These are phyloP conservation scores for Andricus grossulariae DNA, from an alignment of 1,140 invertebrate species.

Conservation along the genomic window DNA sequence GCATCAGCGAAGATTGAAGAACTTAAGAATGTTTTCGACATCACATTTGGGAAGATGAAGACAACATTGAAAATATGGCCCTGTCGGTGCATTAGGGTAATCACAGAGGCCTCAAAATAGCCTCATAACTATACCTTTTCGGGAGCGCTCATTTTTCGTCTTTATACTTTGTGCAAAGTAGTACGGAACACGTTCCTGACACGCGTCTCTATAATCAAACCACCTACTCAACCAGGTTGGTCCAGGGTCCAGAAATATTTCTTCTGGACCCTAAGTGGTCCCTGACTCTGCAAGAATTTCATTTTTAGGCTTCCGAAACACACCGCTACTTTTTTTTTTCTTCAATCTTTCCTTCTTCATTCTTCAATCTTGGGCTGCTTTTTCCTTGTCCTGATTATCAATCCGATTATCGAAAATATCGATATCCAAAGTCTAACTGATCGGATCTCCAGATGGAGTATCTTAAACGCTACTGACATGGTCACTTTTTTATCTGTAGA, in stretches of 20 bases:
- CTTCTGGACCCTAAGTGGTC: conserved; percentile 55
- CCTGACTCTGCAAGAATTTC: conserved; percentile 69
- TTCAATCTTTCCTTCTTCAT: conserved; percentile 35
- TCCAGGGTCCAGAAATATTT: conserved; percentile 42
- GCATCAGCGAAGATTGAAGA: neutral
- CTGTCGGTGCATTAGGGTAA: conserved; percentile 70
- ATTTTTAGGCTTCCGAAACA: conserved; percentile 58
- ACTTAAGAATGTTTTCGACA: neutral
- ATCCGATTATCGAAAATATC: conserved; percentile 47
- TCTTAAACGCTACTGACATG: neutral
- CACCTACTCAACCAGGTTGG: conserved; percentile 37
- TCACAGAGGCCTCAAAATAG: conserved; percentile 60
- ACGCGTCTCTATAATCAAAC: conserved; percentile 60
- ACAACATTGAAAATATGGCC: conserved; percentile 15
- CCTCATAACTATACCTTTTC: conserved; percentile 45
- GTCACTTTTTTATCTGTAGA: too few species aligned
- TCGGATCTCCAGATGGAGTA: neutral
- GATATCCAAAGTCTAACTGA: neutral
- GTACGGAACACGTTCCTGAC: conserved; percentile 63
- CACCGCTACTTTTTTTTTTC: conserved; percentile 18
- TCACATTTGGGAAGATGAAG: neutral
- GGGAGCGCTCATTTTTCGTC: conserved; percentile 43
- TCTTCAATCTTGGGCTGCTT: conserved; percentile 18
- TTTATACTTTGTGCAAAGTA: conserved; percentile 50
- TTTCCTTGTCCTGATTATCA: conserved; percentile 43